These are phyloP conservation scores for Drosophila tripunctata DNA, from an alignment of 2,888 invertebrate genomes.

Conservation along the genomic window DNA sequence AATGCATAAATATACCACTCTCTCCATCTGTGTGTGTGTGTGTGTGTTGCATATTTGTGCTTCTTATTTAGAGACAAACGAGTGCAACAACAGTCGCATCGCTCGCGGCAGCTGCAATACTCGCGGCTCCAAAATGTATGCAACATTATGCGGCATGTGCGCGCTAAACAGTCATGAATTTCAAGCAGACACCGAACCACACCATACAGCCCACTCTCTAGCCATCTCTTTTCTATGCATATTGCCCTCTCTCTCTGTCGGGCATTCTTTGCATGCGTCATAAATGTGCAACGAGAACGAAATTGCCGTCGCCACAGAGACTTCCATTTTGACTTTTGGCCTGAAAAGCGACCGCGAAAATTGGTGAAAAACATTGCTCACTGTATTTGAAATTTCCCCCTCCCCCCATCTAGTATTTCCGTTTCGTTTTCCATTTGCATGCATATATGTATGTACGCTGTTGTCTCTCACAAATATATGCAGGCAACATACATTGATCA, in stretches of 20 bases:
- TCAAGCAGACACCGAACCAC: conserved; percentile 64
- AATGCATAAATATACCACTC: conserved; percentile 65
- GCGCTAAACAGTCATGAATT: conserved; percentile 78
- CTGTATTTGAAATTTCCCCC: conserved; percentile 34
- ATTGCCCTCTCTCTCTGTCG: conserved; percentile 14
- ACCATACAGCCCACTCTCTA: conserved; percentile 2
- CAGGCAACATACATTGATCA: conserved; percentile 34
- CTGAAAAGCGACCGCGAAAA: conserved; percentile 52
- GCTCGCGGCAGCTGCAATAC: conserved; percentile 50
- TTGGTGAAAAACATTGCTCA: conserved; percentile 50
- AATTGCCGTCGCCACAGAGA: conserved; percentile 37
- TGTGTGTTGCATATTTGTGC: conserved; percentile 48
- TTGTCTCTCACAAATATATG: conserved; percentile 2
- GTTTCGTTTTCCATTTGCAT: conserved; percentile 71
- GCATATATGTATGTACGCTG: conserved; percentile 10
- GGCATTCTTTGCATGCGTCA: conserved; percentile 74
- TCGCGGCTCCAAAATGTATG: conserved; percentile 66
- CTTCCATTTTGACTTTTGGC: conserved; percentile 59
- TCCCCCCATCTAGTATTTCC: too few species aligned
- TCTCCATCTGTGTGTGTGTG: conserved; percentile 17
- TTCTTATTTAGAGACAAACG: conserved; percentile 62
- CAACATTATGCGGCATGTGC: conserved; percentile 79
- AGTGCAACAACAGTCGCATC: conserved; percentile 39
- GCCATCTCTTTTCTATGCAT: neutral
- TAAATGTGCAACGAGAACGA: conserved; percentile 42